phyloP scores from a whole-genome alignment of 2,113 vertebrate species.

The Ascaphus truei region DNA sequence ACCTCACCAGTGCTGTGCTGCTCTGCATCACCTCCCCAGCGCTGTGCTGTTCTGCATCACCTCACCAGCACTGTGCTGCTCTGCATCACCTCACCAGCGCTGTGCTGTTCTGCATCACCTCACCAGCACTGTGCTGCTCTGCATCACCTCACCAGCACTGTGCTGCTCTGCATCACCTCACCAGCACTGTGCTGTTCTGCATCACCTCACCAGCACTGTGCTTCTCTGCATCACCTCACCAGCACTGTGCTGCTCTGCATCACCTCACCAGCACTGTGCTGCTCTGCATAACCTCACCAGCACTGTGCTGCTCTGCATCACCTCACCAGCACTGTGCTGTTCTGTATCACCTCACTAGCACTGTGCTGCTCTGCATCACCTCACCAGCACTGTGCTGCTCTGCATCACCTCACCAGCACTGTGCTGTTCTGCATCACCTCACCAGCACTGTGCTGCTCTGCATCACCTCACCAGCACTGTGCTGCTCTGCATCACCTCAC shows the following conservation, averaged over 20 bases:
- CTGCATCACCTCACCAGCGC: background rate
- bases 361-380: background rate
- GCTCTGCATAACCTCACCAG: background rate
- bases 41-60: background rate
- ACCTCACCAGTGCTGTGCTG: background rate
- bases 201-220: background rate
- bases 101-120: background rate
- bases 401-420: background rate
- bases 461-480: background rate
- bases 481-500: background rate
- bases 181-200: background rate
- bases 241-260: background rate
- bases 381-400: background rate
- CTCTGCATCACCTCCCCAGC: background rate
- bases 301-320: background rate
- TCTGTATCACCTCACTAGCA: background rate
- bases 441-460: background rate
- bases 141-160: background rate
- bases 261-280: background rate
- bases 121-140: background rate
- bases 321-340: background rate
- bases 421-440: background rate
- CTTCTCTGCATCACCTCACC: background rate
- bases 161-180: background rate
- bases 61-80: too few species aligned